phyloP scores from a whole-genome alignment of 37 sponge, comb jelly and placozoan species.

The Diacarnus erythraeanus region DNA sequence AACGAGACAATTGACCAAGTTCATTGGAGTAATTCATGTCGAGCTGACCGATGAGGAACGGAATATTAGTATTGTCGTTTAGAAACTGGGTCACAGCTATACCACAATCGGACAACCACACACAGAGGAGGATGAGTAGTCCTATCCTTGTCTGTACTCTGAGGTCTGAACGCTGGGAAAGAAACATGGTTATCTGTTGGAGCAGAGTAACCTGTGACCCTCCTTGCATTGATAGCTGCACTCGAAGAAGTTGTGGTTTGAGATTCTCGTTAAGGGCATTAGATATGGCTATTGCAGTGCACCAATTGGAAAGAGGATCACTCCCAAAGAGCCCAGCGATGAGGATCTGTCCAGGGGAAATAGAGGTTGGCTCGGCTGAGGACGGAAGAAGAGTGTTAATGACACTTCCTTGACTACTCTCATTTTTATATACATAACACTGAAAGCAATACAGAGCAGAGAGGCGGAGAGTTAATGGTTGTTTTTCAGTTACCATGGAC shows the following conservation, averaged over 20 bases:
- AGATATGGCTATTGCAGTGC: conserved; percentile 63
- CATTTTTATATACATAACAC: conserved; percentile 80
- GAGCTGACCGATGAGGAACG: conserved; percentile 69
- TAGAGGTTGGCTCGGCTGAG: conserved; percentile 38
- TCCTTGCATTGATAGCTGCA: conserved; percentile 83
- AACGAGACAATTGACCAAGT: conserved; percentile 55
- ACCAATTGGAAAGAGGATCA: conserved; percentile 80
- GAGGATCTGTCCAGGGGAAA: conserved; percentile 90
- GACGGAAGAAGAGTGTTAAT: conserved; percentile 89
- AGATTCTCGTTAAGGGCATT: conserved; percentile 46
- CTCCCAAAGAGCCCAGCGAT: conserved; percentile 88
- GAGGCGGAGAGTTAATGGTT: conserved; percentile 61
- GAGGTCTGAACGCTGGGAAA: conserved; percentile 44
- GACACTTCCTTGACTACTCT: conserved; percentile 69
- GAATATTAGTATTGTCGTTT: conserved; percentile 60
- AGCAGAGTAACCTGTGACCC: conserved; percentile 71
- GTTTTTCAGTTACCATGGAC: conserved; percentile 95
- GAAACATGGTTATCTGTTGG: conserved; percentile 65
- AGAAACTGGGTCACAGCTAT: conserved; percentile 80
- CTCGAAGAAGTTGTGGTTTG: conserved; percentile 81
- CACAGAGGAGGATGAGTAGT: conserved; percentile 74
- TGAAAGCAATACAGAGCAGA: conserved; percentile 95
- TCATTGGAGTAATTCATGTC: conserved; percentile 63
- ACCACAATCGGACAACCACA: conserved; percentile 78
- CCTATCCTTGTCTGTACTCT: conserved; percentile 66